phyloP scores from a whole-genome alignment of 2,113 vertebrate species.

The human region DNA sequence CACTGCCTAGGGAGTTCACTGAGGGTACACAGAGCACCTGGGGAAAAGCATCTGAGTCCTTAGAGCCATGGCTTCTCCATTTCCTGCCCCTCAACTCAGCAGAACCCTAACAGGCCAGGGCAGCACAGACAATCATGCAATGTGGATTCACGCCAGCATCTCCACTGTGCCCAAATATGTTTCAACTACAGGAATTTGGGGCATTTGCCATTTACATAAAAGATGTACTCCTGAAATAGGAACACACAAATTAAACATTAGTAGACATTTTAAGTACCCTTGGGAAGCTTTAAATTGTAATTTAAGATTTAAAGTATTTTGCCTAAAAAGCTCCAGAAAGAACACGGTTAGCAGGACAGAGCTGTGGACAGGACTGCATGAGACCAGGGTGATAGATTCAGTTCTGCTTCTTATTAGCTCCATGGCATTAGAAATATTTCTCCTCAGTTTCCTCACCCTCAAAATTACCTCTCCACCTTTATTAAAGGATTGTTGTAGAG shows the following conservation, averaged over 20 bases:
- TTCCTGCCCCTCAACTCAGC: neutral
- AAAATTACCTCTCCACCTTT: neutral
- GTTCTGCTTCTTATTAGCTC: neutral
- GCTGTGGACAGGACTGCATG: accelerated
- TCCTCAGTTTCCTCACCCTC: neutral
- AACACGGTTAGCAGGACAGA: neutral
- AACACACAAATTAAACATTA: accelerated
- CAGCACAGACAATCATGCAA: accelerated
- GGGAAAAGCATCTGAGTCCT: neutral
- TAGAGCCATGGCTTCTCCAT: neutral
- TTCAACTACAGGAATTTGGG: neutral
- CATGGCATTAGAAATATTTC: accelerated
- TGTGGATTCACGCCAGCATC: accelerated
- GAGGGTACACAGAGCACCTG: no score
- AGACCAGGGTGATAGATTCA: accelerated
- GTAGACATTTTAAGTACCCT: neutral
- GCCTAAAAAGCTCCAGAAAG: neutral
- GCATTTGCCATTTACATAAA: neutral
- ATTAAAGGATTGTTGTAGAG: accelerated
- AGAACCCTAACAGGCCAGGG: neutral
- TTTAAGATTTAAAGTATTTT: no score
- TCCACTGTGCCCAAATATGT: accelerated
- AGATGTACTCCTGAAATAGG: neutral
- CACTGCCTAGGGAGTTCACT: no score
- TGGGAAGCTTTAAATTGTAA: neutral